Evolutionary conservation across 1,140 invertebrate genomes (phyloP), one percentile per base, ranked within the genome.

Genomic region (Sycobia sp.): DNA sequence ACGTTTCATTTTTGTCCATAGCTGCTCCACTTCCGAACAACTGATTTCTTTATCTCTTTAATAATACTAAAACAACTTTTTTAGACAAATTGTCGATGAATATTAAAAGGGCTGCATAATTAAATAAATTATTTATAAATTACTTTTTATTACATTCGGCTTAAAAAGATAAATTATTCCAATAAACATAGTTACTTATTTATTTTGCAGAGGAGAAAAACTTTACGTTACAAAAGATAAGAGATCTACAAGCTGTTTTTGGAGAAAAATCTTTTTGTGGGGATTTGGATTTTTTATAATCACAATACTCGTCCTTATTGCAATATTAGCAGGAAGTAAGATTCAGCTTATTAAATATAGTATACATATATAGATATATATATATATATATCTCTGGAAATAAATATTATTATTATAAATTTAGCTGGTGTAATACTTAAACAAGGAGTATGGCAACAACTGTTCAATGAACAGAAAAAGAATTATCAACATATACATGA

Each of bases 151-250:
- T n/a, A n/a, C n/a, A n/a, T n/a, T n/a, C n/a, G n/a, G n/a, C n/a
- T n/a, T n/a, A n/a, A n/a, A n/a, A 47, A 38, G 10, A 36, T 34
- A 22, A 43, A 46, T 32, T 53, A 29, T 20, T 41, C 29, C 11
- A 7, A 32, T 39, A 7, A 14, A 39, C 11, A 8, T 1, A 20
- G 41, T 16, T 32, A 4, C 4, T 64, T 44, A 51, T 55, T 51
- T 38, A 51, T 59, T 4, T 88, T 88, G 46, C 85, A 91, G 90
- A 76, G 90, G 90, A 54, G 90, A 91, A 77, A 92, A 92, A 74
- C 75, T 92, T 36, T 91, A 91, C 70, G 88, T 92, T 47, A 92
- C 90, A 13, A 90, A 90, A 71, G 90, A 91, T 73, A 91, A 91
- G 72, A 81, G 90, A 44, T 84, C 86, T 5, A 84, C 85, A 60